A percentile compares a stretch with the other conserved stretches of the same genome.
Conservation (phyloP, 2,888 invertebrate species). For the Drosophila acutilabella region DNA sequence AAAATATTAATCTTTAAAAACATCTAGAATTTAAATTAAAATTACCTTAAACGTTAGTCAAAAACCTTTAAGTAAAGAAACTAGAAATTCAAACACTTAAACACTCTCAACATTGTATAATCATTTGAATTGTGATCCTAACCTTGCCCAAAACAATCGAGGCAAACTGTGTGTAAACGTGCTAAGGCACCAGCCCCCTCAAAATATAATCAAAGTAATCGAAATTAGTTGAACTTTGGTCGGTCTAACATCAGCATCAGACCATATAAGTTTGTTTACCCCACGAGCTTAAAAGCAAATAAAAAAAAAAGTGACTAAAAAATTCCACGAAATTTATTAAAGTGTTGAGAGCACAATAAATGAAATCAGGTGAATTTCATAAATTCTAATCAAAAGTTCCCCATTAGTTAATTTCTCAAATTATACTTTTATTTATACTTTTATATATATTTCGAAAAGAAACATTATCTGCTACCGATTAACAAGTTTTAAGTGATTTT, state of each 20-base stretch:
- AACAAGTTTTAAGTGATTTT: conserved; percentile 14
- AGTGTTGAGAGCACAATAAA: conserved; percentile 41
- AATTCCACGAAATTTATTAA: conserved; percentile 44
- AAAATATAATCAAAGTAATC: conserved; percentile 24
- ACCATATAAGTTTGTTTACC: conserved; percentile 52
- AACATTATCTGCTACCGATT: conserved; percentile 50
- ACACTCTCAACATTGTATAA: conserved; percentile 17
- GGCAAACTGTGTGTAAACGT: conserved; percentile 17
- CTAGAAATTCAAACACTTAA: not conserved
- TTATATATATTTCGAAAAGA: conserved; percentile 16
- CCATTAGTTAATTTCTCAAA: conserved; percentile 56
- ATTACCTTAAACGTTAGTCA: not conserved
- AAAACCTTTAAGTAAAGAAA: not conserved
- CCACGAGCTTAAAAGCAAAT: not conserved
- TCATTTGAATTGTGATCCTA: conserved; percentile 37
- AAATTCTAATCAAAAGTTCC: conserved; percentile 57
- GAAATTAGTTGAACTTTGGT: conserved; percentile 49
- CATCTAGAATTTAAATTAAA: not conserved
- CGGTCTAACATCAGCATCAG: conserved; percentile 55
- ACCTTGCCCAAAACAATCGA: conserved; percentile 59
- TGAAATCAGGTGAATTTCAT: conserved; percentile 72
- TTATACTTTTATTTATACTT: too few species aligned
- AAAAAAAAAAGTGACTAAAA: conserved; percentile 2
- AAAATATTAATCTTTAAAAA: not conserved
- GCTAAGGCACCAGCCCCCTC: conserved; percentile 31